Evolutionary conservation across 2,888 invertebrate genomes (phyloP), one percentile per base, ranked within the genome.

Genomic region (Choristoneura rosaceana): DNA sequence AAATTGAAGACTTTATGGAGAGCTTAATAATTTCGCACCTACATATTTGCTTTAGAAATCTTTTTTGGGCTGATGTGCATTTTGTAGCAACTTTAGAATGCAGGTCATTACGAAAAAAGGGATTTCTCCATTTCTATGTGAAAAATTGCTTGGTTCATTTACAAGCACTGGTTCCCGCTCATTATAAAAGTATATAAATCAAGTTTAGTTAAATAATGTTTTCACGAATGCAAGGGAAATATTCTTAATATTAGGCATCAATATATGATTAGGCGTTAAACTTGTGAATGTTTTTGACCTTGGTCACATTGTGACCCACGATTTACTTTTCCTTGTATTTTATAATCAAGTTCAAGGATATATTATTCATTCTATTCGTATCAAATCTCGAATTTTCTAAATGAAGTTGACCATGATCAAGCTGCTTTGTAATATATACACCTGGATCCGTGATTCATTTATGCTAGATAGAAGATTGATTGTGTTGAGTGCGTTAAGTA

Each of bases 331-430:
- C 47, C 34, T 62, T 34, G 38, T 60, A 25, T 67, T 65, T 63
- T 8, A 4, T 43, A 38, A 66, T 14, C 71, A 55, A 55, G 61
- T 66, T 71, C 71, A 71, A 62, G 66, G 67, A 38, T 34, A 10
- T 45, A 12, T 10, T 38, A 59, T 41, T 64, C 59, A 59, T 47
- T 50, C 14, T 10, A 38, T 38, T 38, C 7, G 25, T 38, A 63
- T 41, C 15, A n/a, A 41, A 47, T 70, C 64, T 59, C 47, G 45
- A 60, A 64, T 17, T 65, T 63, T 65, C 47, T 50, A 15, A 59
- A n/a, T 34, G 59, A 17, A 8, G 17, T 17, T 52, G 52, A 17
- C 52, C 52, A 52, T 59, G n/a, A 59, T 34, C 17, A 52, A 15
- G 38, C 38, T 38, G 7, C 38, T 38, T 7, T 4, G 4, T 38